Conservation (phyloP, 2,113 vertebrate genomes). For the Cynoglossus semilaevis region DNA sequence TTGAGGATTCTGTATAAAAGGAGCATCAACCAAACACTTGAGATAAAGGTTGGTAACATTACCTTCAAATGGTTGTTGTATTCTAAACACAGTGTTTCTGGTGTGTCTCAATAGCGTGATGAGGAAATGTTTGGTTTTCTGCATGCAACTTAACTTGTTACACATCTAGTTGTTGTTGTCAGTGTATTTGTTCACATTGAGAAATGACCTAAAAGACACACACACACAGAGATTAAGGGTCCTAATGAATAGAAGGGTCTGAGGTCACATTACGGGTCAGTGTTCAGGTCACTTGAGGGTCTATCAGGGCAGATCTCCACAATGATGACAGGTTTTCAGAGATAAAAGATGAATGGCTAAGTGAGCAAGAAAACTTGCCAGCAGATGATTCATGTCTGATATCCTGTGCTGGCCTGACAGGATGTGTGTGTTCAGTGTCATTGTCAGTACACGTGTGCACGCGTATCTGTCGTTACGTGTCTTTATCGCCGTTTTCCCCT, state of each 20-base stretch:
- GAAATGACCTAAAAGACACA: neutral
- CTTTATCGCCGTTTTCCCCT: constrained; percentile 12
- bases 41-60: no score
- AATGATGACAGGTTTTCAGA: constrained; percentile 2
- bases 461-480: constrained; percentile 10
- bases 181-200: no score
- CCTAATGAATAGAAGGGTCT: constrained; percentile 9
- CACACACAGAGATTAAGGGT: constrained; percentile 13
- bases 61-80: no score
- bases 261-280: constrained; percentile 46
- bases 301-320: neutral
- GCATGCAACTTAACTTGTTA: neutral
- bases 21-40: no score
- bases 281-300: constrained; percentile 16
- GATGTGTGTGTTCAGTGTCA: constrained; percentile 18
- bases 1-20: no score
- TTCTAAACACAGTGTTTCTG: no score
- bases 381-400: constrained; percentile 39
- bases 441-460: constrained; percentile 1
- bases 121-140: no score
- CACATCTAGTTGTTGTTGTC: neutral
- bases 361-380: neutral
- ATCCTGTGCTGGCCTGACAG: constrained; percentile 33
- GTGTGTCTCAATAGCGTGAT: no score
- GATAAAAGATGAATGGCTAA: neutral